Percentiles rank a stretch among this genome's conserved stretches.
Evolutionary conservation across 2,888 invertebrate species (phyloP).

Genomic region (Callimorpha dominula): DNA sequence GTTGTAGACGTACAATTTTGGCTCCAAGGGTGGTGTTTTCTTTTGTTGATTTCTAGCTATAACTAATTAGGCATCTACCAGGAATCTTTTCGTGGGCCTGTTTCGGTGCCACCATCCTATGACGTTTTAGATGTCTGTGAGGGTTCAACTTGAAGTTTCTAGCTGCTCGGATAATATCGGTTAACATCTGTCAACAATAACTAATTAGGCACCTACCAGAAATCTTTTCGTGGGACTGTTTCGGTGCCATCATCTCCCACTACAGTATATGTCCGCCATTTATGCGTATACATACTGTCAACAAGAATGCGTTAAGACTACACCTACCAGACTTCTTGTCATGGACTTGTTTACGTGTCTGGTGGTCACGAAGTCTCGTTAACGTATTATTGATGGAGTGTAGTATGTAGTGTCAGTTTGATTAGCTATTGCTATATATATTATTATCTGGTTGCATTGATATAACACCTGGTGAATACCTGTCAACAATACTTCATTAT

Average conservation of each 20-base stretch:
- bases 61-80: neutral
- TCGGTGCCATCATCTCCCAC: too few relatives aligned
- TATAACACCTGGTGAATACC: neutral
- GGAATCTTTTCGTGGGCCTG: too few relatives aligned
- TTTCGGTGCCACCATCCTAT: neutral
- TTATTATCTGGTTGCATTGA: too few relatives aligned
- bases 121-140: too few relatives aligned
- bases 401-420: neutral
- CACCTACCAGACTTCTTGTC: neutral
- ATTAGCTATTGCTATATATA: too few relatives aligned
- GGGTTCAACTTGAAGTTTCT: neutral
- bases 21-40: neutral
- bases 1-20: neutral
- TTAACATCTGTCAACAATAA: neutral
- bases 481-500: conserved; percentile 2
- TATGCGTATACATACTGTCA: neutral
- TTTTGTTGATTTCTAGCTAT: neutral
- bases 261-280: too few relatives aligned
- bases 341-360: neutral
- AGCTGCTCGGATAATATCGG: neutral
- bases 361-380: neutral
- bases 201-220: too few relatives aligned
- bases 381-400: neutral
- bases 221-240: too few relatives aligned
- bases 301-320: neutral